Evolutionary conservation across 2,113 vertebrate species (phyloP), one percentile per base, ranked within the genome.

Genomic region (Budorcas taxicolor): DNA sequence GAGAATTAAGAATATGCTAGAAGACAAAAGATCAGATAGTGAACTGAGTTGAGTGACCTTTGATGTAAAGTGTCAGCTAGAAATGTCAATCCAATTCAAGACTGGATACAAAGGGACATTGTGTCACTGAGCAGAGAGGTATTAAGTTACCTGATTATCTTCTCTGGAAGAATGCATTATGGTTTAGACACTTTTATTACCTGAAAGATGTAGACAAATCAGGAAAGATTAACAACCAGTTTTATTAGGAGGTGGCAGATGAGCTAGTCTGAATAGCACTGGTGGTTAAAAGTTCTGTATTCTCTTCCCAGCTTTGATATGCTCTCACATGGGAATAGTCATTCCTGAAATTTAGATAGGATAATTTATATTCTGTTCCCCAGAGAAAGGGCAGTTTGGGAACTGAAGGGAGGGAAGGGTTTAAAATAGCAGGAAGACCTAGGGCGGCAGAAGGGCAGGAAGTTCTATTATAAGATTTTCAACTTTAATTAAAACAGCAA

Each of bases 31-130:
- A 96, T 81, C 85, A 97, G 85, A 88, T 33, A 94, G 45, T 81
- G 78, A 96, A 93, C 40, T 64, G 78, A 95, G 50, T 19, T 91
- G 96, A 96, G 96, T 94, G 88, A 96, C 78, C 93, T 98, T 89
- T 84, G 90, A 95, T 94, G 93, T 76, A 94, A 95, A 97, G 93
- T 84, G 52, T 95, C 82, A 97, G 94, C 67, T 95, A 94, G 92
- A 97, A 97, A 97, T 97, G 86, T 90, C 97, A 98, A 87, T 96
- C 50, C 95, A 94, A 53, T 97, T 98, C 96, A 96, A 60, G 86
- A 53, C 52, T 93, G 84, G 67, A 87, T 95, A 98, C 94, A 97
- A 97, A 97, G 74, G 78, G 60, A 96, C 87, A 96, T 11, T 97
- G 96, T 95, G 36, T 91, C 64, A 57, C 74, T 64, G 86, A 90